A percentile compares a stretch with the other conserved stretches of the same genome.
phyloP scores from a whole-genome alignment of 1,140 invertebrate species.

The Drosophila kohkoa region DNA sequence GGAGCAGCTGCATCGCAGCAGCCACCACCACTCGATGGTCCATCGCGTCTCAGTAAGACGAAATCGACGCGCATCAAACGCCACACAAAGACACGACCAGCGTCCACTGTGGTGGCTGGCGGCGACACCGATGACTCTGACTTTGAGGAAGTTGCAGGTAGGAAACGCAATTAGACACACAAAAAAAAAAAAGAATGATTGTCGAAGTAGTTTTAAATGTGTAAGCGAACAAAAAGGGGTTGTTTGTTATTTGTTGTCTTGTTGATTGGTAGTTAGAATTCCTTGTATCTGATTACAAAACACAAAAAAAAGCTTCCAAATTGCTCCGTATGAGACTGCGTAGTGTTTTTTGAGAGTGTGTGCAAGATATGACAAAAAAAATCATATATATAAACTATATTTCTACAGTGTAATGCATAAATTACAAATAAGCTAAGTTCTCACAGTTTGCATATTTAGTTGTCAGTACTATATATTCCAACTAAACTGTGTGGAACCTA shows the following conservation, averaged over 20 bases:
- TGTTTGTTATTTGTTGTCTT: slow-evolving; percentile 56
- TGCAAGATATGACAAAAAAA: slow-evolving; percentile 7
- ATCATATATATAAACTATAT: slow-evolving; percentile 16
- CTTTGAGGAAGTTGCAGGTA: slow-evolving; percentile 88
- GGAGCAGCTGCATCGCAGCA: slow-evolving; percentile 21
- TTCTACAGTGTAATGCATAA: slow-evolving; percentile 21
- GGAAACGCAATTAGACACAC: slow-evolving; percentile 78
- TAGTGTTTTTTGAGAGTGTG: slow-evolving; percentile 68
- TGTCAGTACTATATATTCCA: background rate
- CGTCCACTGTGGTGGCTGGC: slow-evolving; percentile 69
- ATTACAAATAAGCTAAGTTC: slow-evolving; percentile 18
- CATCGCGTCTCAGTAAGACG: slow-evolving; percentile 72
- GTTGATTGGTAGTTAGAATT: slow-evolving; percentile 60
- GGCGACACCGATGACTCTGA: slow-evolving; percentile 88
- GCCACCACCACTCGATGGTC: slow-evolving; percentile 55
- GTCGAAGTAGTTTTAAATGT: background rate
- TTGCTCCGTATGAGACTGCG: slow-evolving; percentile 81
- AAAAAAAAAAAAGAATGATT: slow-evolving; percentile 20
- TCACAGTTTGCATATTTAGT: slow-evolving; percentile 17
- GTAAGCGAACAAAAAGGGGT: slow-evolving; percentile 47
- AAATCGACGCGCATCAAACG: slow-evolving; percentile 79
- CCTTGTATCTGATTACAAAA: slow-evolving; percentile 64
- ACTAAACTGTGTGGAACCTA: slow-evolving; percentile 19
- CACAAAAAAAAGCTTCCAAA: slow-evolving; percentile 64
- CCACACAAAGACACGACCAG: slow-evolving; percentile 75